phyloP scores from a whole-genome alignment of 2,113 vertebrate species.

The Podilymbus podiceps region DNA sequence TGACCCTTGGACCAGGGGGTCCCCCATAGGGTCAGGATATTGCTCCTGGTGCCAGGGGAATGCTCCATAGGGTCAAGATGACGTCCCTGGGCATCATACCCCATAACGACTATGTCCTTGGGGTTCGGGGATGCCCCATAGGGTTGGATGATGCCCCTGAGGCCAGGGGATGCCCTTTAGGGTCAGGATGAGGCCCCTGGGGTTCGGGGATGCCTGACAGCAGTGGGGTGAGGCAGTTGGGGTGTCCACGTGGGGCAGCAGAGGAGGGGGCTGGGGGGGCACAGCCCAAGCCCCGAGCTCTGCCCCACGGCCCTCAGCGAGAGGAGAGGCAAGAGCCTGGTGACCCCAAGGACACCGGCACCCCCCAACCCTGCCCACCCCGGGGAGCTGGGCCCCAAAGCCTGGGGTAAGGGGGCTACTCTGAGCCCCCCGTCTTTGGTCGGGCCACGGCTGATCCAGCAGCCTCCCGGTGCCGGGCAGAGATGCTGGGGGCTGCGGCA shows the following conservation, averaged over 20 bases:
- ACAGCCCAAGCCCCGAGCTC: not conserved
- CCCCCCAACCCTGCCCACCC: not conserved
- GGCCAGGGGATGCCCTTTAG: not conserved
- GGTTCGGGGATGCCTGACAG: rapidly evolving
- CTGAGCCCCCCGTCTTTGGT: rapidly evolving
- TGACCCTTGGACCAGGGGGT: not conserved
- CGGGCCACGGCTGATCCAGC: rapidly evolving
- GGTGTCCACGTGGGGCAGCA: not conserved
- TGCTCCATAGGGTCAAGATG: not conserved
- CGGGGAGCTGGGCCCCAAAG: not conserved
- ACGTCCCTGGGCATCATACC: rapidly evolving
- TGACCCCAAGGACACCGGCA: rapidly evolving
- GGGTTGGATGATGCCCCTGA: not conserved
- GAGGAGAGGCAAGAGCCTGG: not conserved
- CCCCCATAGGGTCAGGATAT: not conserved
- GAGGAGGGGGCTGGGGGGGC: not conserved
- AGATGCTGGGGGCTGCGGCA: not conserved
- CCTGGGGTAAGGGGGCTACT: not conserved
- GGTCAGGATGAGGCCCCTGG: too few species aligned
- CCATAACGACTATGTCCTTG: too few species aligned
- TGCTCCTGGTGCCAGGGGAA: too few species aligned
- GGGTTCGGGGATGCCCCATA: not conserved
- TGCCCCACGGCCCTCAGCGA: rapidly evolving
- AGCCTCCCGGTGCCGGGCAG: rapidly evolving
- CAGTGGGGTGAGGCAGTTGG: not conserved